Percentiles rank a stretch among this genome's conserved stretches.
Evolutionary conservation across 2,888 invertebrate species (phyloP).

Genomic region (Lottia scabra): DNA sequence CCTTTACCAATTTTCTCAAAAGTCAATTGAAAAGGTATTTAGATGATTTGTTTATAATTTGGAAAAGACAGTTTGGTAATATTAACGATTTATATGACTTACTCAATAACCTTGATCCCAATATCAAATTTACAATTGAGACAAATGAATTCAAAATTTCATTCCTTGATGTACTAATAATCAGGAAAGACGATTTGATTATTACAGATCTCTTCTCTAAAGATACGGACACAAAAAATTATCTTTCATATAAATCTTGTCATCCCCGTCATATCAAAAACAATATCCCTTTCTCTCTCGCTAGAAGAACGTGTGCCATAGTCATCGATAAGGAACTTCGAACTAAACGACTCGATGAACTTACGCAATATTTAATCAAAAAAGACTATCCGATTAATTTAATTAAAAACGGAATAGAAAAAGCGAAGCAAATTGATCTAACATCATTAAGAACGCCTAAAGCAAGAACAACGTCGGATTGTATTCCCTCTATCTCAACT

Average conservation of each 20-base stretch:
- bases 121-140: neutral
- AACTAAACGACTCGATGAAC: no score
- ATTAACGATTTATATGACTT: neutral
- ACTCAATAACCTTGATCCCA: neutral
- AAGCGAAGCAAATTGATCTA: no score
- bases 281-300: neutral
- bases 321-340: neutral
- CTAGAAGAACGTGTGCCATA: neutral
- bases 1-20: no score
- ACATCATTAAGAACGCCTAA: no score
- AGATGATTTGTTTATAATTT: no score
- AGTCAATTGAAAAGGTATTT: no score
- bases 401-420: no score
- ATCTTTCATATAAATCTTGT: no score
- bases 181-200: neutral
- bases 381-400: no score
- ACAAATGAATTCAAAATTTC: neutral
- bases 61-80: neutral
- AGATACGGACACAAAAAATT: neutral
- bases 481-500: no score
- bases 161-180: neutral
- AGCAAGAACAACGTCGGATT: no score
- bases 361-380: no score
- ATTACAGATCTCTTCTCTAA: neutral
- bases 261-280: neutral